These are phyloP conservation scores for Fregata magnificens DNA, from an alignment of 2,113 vertebrate species.

Conservation along the genomic window DNA sequence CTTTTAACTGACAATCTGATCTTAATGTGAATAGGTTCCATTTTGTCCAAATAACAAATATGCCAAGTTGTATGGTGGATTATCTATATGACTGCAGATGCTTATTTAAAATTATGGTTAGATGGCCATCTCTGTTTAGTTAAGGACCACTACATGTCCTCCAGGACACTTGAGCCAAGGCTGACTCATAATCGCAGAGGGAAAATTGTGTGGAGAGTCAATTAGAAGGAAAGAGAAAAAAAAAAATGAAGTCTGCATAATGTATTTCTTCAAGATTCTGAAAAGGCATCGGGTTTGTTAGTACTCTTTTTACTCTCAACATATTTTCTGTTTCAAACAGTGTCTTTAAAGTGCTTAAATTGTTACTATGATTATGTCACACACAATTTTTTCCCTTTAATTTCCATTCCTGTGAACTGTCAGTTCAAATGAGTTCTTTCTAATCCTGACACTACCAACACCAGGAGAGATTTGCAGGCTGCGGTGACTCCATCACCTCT, in stretches of 20 bases:
- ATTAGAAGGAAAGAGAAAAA: neutral
- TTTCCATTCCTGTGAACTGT: neutral
- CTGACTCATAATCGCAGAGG: neutral
- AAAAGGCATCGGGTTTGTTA: neutral
- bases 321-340: neutral
- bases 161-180: neutral
- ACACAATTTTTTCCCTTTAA: neutral
- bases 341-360: neutral
- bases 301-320: neutral
- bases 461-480: neutral
- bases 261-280: neutral
- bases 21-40: neutral
- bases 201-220: neutral
- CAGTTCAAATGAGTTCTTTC: neutral
- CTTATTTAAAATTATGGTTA: neutral
- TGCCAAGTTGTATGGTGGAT: neutral
- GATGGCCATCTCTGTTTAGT: neutral
- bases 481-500: neutral
- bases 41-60: neutral
- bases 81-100: neutral
- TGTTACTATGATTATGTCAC: neutral
- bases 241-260: neutral
- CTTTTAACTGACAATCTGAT: neutral
- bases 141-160: neutral
- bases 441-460: neutral